Percentiles rank a stretch among this genome's conserved stretches.
phyloP scores from a whole-genome alignment of 2,888 invertebrate species.

The Temnothorax ravouxi region DNA sequence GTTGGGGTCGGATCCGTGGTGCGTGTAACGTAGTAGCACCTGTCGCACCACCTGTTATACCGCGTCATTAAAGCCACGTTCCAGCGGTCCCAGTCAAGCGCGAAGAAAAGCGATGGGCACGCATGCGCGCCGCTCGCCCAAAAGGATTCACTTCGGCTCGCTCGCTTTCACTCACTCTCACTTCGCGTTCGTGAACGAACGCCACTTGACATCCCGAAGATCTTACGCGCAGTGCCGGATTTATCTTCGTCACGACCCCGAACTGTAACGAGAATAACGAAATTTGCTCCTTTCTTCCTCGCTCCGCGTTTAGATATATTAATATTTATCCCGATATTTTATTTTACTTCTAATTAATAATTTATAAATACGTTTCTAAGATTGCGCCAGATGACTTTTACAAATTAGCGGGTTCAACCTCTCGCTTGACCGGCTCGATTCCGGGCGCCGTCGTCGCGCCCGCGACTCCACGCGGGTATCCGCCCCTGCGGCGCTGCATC shows the following conservation, averaged over 20 bases:
- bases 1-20: not conserved
- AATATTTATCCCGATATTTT: not conserved
- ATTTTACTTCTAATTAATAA: not conserved
- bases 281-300: not conserved
- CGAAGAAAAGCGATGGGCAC: not conserved
- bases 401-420: no score
- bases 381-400: not conserved
- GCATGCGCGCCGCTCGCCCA: not conserved
- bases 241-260: no score
- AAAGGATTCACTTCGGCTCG: no score
- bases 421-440: no score
- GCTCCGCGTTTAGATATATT: not conserved
- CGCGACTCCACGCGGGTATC: not conserved
- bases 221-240: not conserved
- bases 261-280: not conserved
- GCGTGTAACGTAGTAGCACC: conserved; percentile 6
- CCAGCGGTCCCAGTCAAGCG: conserved; percentile 8
- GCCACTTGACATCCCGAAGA: not conserved
- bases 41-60: conserved; percentile 31
- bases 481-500: conserved; percentile 18
- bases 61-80: conserved; percentile 14
- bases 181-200: not conserved
- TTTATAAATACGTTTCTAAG: not conserved
- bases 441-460: no score
- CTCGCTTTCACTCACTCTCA: not conserved